Percentiles rank a stretch among this genome's conserved stretches.
Conservation (phyloP, 2,888 invertebrate species). For the Agapetus fuscipes region DNA sequence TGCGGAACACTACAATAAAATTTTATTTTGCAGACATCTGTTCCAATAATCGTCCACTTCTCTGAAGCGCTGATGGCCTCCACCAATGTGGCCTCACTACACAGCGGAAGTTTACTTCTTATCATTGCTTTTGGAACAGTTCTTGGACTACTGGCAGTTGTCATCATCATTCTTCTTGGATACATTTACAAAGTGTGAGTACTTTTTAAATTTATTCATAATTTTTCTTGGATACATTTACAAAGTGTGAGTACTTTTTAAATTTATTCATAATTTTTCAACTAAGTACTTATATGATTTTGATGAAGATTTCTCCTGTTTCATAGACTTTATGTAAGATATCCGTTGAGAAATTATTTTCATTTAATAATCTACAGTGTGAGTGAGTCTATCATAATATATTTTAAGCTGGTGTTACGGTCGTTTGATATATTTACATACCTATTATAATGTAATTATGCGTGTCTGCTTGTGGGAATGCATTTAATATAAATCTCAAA, state of each 20-base stretch:
- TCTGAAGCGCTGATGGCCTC: slow-evolving; percentile 34
- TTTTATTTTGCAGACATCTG: slow-evolving; percentile 39
- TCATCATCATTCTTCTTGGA: slow-evolving; percentile 63
- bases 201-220: no score
- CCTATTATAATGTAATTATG: no score
- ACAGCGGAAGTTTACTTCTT: slow-evolving; percentile 39
- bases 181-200: slow-evolving; percentile 70
- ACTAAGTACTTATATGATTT: slow-evolving; percentile 1
- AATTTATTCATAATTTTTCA: slow-evolving; percentile 60
- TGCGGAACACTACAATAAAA: background rate
- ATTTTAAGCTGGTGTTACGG: no score
- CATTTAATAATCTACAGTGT: no score
- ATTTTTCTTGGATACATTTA: slow-evolving; percentile 70
- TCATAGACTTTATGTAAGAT: slow-evolving; percentile 1
- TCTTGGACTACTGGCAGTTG: slow-evolving; percentile 60
- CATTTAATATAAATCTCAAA: no score
- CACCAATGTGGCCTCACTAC: slow-evolving; percentile 37
- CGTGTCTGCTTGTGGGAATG: no score
- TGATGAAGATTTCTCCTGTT: background rate
- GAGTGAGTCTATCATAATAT: no score
- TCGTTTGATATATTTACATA: no score
- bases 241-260: slow-evolving; percentile 52
- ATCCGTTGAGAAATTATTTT: slow-evolving; percentile 25
- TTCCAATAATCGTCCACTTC: slow-evolving; percentile 59
- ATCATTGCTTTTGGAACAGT: slow-evolving; percentile 61